Conservation (phyloP, 2,888 invertebrate genomes). For the Lamellibrachia columna region DNA sequence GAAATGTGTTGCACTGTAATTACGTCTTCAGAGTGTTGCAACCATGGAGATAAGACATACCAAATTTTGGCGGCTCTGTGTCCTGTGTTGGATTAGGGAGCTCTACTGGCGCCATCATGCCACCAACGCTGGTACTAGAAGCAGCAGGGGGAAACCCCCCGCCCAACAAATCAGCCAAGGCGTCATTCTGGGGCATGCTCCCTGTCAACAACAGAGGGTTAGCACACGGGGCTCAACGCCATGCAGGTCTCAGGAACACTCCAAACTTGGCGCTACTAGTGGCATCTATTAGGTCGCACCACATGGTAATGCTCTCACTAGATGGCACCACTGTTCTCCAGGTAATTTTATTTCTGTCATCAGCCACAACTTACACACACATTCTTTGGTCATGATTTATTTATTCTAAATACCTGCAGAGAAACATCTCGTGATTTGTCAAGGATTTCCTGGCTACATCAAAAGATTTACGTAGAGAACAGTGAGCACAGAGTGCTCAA, state of each 20-base stretch:
- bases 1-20: neutral
- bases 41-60: neutral
- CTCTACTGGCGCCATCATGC: slow-evolving; percentile 22
- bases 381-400: no score
- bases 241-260: neutral
- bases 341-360: neutral
- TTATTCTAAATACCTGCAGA: neutral
- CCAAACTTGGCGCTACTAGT: neutral
- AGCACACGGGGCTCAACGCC: neutral
- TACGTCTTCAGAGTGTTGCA: neutral
- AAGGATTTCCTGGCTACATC: neutral
- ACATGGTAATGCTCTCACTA: neutral
- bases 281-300: neutral
- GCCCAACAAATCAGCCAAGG: slow-evolving; percentile 59
- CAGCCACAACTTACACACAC: neutral
- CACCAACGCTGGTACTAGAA: slow-evolving; percentile 17
- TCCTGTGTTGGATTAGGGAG: slow-evolving; percentile 16
- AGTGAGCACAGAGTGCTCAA: neutral
- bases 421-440: neutral
- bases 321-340: neutral
- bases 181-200: slow-evolving; percentile 45
- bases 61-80: slow-evolving; percentile 21
- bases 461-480: neutral
- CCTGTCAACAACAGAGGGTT: slow-evolving; percentile 22
- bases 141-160: slow-evolving; percentile 28